Evolutionary conservation across 2,888 invertebrate species (phyloP), one percentile per base, ranked within the genome.

Genomic region (Tenthredo livida): DNA sequence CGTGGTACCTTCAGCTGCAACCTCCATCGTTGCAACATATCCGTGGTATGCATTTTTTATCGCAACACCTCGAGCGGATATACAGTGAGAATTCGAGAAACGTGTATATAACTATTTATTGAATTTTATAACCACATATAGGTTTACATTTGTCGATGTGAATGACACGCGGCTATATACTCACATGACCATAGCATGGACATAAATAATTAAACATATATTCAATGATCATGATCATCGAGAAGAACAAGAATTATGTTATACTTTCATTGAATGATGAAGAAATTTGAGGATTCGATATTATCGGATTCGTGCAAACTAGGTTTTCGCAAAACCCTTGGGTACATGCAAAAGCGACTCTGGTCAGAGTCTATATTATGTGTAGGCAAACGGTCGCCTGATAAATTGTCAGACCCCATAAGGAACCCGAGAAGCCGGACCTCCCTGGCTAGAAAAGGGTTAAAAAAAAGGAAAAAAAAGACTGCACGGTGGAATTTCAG

Each of bases 21-120:
- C 77, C n/a, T 80, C 25, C 80, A 40, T 80, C 80, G 80, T 80
- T 80, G 80, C 80, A 80, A 80, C 80, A 80, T 80, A 80, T 80
- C 80, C 58, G 61, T 21, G 80, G 80, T 61, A 80, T 80, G 80
- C 40, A 80, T 80, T 80, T 80, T 80, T 80, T 50, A 58, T 80
- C 61, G 29, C 10, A 25, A 50, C 61, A 58, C 58, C 29, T 29
- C 61, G 33, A 12, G 6, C 25, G 37, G 58, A 80, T 77, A 77
- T 77, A 25, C 80, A 58, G 61, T 80, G 61, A 12, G 58, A 61
- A 58, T 80, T 80, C 61, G 37, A 80, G 40, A 80, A 80, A 61
- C 67, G 33, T 67, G 67, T 33, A 33, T 67, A 29, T 29, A 33
- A 67, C 17, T 29, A 65, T 65, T 65, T 25, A 65, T 25, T 29